A percentile compares a stretch with the other conserved stretches of the same genome.
Conservation (phyloP, 2,888 invertebrate species). For the Zaprionus obscuricornis region DNA sequence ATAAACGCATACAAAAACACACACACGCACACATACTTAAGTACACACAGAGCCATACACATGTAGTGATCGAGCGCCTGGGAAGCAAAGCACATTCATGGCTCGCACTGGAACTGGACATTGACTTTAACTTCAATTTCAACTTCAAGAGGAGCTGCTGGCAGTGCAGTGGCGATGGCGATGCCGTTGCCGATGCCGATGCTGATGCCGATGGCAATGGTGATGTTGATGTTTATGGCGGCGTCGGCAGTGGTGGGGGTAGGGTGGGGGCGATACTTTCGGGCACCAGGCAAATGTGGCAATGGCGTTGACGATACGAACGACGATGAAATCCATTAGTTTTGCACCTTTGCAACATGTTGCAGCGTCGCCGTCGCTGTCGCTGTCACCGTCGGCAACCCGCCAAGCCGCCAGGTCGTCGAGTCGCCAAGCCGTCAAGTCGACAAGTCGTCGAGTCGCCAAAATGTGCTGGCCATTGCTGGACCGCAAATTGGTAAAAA, state of each 20-base stretch:
- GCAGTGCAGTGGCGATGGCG: slow-evolving; percentile 11
- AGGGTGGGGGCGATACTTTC: slow-evolving; percentile 14
- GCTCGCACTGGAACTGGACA: slow-evolving; percentile 58
- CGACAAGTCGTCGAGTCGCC: slow-evolving; percentile 47
- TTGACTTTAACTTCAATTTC: slow-evolving; percentile 57
- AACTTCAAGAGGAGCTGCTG: slow-evolving; percentile 6
- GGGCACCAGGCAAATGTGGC: slow-evolving; percentile 29
- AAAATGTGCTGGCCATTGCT: slow-evolving; percentile 69
- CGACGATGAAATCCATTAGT: slow-evolving; percentile 78
- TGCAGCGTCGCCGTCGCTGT: slow-evolving; percentile 51
- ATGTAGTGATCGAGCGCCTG: slow-evolving; percentile 65
- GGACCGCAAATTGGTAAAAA: slow-evolving; percentile 75
- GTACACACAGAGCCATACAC: neutral
- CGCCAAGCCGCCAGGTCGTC: slow-evolving; percentile 45
- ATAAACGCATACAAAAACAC: slow-evolving; percentile 68
- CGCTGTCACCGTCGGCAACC: slow-evolving; percentile 22
- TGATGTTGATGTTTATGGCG: neutral
- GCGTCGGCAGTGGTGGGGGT: neutral
- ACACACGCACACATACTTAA: slow-evolving; percentile 12
- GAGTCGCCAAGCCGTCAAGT: slow-evolving; percentile 42
- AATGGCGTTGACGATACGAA: slow-evolving; percentile 48
- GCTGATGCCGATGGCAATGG: slow-evolving; percentile 21
- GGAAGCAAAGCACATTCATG: slow-evolving; percentile 79
- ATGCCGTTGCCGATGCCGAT: no score
- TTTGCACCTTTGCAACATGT: slow-evolving; percentile 79